phyloP scores from a whole-genome alignment of 2,888 invertebrate genomes.

The Drosophila putrida region DNA sequence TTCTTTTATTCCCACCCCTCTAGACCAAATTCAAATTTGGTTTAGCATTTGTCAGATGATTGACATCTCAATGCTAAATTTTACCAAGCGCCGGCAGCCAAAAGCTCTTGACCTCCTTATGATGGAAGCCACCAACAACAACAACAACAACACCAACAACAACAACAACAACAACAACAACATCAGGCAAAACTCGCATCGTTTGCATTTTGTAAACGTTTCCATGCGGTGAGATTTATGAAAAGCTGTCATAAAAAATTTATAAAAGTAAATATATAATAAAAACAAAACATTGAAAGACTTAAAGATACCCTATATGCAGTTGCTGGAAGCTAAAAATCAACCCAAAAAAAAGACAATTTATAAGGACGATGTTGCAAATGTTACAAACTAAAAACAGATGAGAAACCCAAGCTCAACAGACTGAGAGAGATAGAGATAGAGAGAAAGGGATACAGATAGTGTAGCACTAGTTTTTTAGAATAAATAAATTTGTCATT shows the following conservation, averaged over 20 bases:
- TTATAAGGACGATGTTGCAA: no score
- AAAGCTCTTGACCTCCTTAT: conserved; percentile 55
- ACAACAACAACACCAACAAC: conserved; percentile 9
- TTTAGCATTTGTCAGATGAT: conserved; percentile 56
- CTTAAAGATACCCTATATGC: neutral
- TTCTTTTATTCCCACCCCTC: conserved; percentile 2
- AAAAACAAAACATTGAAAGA: neutral
- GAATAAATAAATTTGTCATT: no score
- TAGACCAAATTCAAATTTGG: conserved; percentile 42
- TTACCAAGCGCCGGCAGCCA: conserved; percentile 33
- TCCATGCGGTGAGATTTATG: conserved; percentile 54
- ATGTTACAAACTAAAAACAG: no score
- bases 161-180: conserved; percentile 2
- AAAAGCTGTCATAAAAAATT: conserved; percentile 53
- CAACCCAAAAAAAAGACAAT: no score
- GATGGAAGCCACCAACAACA: conserved; percentile 15
- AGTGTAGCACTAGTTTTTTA: no score
- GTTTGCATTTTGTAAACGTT: conserved; percentile 53
- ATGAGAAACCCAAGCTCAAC: no score
- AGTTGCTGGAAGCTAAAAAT: neutral
- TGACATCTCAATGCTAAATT: conserved; percentile 59
- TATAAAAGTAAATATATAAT: neutral
- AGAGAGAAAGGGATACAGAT: no score
- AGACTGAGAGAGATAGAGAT: no score
- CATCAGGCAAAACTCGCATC: conserved; percentile 29